phyloP scores from a whole-genome alignment of 2,797 vertebrate species.

The Eutrigla gurnardus region DNA sequence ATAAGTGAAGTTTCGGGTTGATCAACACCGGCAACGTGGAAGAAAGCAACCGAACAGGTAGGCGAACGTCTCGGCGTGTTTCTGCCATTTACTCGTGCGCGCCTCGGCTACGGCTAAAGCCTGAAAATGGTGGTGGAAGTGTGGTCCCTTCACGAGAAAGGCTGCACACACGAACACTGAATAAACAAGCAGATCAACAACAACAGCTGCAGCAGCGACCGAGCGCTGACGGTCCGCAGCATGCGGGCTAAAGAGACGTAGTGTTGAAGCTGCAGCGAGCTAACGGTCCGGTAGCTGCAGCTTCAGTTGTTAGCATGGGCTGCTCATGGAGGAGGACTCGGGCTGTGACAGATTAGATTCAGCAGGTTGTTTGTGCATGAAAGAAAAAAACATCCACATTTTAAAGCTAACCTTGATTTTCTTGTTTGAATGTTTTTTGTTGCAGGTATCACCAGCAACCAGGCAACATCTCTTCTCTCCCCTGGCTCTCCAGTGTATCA shows the following conservation, averaged over 20 bases:
- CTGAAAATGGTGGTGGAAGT: slow-evolving; percentile 67
- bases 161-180: slow-evolving; percentile 62
- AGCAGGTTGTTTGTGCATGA: slow-evolving; percentile 2
- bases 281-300: slow-evolving; percentile 43
- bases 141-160: slow-evolving; percentile 60
- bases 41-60: slow-evolving; percentile 70
- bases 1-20: slow-evolving; percentile 54
- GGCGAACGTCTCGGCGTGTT: neutral
- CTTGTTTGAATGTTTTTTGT: neutral
- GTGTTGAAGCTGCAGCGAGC: slow-evolving; percentile 26
- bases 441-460: slow-evolving; percentile 74
- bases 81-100: neutral
- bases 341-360: neutral
- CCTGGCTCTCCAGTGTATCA: slow-evolving; percentile 73
- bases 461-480: slow-evolving; percentile 76
- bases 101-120: slow-evolving; percentile 30
- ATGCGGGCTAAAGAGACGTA: neutral
- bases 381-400: too few species aligned
- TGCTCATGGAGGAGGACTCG: slow-evolving; percentile 18
- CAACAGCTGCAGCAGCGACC: slow-evolving; percentile 29
- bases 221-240: neutral
- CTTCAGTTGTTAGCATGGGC: slow-evolving; percentile 50
- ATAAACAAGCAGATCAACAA: slow-evolving; percentile 67
- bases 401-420: neutral
- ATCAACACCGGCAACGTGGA: slow-evolving; percentile 51